A percentile compares a stretch with the other conserved stretches of the same genome.
phyloP scores from a whole-genome alignment of 2,888 invertebrate genomes.

The Cheilosia vulpina region DNA sequence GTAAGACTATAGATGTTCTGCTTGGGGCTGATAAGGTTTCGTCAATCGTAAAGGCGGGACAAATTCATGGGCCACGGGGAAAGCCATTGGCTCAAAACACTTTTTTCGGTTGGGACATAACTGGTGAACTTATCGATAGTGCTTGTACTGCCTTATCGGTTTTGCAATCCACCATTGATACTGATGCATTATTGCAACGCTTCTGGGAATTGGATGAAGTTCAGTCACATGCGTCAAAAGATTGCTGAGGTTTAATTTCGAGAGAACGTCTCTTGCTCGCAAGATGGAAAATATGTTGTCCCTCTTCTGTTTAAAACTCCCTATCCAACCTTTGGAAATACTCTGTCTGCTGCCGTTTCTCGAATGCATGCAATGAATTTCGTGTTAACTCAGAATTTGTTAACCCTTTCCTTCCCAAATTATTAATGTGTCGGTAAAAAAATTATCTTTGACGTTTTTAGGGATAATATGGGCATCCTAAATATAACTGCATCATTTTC shows the following conservation, averaged over 20 bases:
- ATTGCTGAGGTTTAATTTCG: slow-evolving; percentile 22
- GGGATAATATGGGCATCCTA: too few species aligned
- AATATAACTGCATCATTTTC: too few species aligned
- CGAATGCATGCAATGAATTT: slow-evolving; percentile 16
- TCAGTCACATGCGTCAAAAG: neutral
- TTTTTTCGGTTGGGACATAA: slow-evolving; percentile 14
- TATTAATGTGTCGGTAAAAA: too few species aligned
- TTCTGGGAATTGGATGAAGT: slow-evolving; percentile 21
- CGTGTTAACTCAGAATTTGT: neutral
- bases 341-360: neutral
- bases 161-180: neutral
- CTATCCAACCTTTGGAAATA: slow-evolving; percentile 7
- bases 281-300: slow-evolving; percentile 19
- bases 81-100: neutral
- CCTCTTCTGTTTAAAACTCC: slow-evolving; percentile 16
- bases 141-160: too few species aligned
- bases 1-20: neutral
- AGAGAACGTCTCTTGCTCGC: slow-evolving; percentile 15
- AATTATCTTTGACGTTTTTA: too few species aligned
- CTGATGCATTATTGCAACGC: slow-evolving; percentile 10
- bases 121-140: neutral
- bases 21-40: slow-evolving; percentile 26
- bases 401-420: too few species aligned
- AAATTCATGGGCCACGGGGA: neutral
- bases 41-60: neutral